A percentile compares a stretch with the other conserved stretches of the same genome.
These are phyloP conservation scores for Aleiodes sp. DNA, from an alignment of 1,140 invertebrate species.

Conservation along the genomic window DNA sequence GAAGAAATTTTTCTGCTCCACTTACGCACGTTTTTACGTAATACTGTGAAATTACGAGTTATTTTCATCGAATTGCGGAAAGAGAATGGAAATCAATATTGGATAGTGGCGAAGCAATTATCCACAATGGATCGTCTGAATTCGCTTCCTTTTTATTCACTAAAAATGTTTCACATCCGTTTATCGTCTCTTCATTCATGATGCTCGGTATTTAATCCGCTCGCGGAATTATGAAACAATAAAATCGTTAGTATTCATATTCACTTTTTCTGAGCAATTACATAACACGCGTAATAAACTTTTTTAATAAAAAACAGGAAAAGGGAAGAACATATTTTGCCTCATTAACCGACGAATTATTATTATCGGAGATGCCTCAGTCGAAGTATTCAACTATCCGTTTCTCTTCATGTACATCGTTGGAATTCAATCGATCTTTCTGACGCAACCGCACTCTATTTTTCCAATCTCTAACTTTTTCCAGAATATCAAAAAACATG, in stretches of 20 bases:
- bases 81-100: too few relatives aligned
- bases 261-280: too few relatives aligned
- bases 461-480: background rate
- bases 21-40: background rate
- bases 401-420: background rate
- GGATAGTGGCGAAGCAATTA: too few relatives aligned
- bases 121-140: too few relatives aligned
- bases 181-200: too few relatives aligned
- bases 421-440: background rate
- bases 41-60: too few relatives aligned
- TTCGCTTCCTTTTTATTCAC: background rate
- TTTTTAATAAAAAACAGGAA: too few relatives aligned
- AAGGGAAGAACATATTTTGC: too few relatives aligned
- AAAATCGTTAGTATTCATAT: background rate
- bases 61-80: too few relatives aligned
- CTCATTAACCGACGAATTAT: too few relatives aligned
- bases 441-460: background rate
- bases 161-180: background rate
- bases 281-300: too few relatives aligned
- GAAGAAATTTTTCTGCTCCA: background rate
- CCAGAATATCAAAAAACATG: background rate
- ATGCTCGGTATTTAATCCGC: background rate
- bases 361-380: too few relatives aligned
- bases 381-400: background rate
- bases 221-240: background rate